Evolutionary conservation across 2,888 invertebrate genomes (phyloP).

Genomic region (Linnaemya tessellans): DNA sequence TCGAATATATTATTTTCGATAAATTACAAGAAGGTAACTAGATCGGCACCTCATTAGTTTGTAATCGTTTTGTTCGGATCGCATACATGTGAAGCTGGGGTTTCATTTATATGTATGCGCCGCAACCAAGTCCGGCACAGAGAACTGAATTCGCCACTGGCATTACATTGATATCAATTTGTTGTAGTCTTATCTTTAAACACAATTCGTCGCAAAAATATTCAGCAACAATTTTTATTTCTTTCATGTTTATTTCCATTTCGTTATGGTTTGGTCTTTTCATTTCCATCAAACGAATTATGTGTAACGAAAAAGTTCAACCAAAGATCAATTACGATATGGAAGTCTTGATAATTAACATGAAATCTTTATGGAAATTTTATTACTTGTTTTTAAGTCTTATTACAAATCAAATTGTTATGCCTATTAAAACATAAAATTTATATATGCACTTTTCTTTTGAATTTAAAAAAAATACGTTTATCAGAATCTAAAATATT

Average conservation of each 20-base stretch:
- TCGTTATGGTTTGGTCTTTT: constrained; percentile 19
- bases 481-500: constrained; percentile 49
- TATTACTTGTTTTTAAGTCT: constrained; percentile 19
- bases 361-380: constrained; percentile 27
- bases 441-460: constrained; percentile 1
- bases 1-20: too few species aligned
- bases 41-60: too few species aligned
- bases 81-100: too few species aligned
- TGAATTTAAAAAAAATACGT: constrained; percentile 10
- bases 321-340: constrained; percentile 69
- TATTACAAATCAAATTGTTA: constrained; percentile 50
- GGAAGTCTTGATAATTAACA: constrained; percentile 66
- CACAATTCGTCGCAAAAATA: not conserved
- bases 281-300: constrained; percentile 32
- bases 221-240: not conserved
- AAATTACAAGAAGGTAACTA: too few species aligned
- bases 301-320: constrained; percentile 57
- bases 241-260: constrained; percentile 17
- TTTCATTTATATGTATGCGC: too few species aligned
- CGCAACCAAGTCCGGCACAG: too few species aligned
- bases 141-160: too few species aligned
- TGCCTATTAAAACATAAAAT: constrained; percentile 38
- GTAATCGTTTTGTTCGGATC: too few species aligned
- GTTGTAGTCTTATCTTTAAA: not conserved
- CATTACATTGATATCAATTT: too few species aligned